A percentile compares a stretch with the other conserved stretches of the same genome.
Evolutionary conservation across 2,797 vertebrate genomes (phyloP).

Genomic region (Cossypha caffra): DNA sequence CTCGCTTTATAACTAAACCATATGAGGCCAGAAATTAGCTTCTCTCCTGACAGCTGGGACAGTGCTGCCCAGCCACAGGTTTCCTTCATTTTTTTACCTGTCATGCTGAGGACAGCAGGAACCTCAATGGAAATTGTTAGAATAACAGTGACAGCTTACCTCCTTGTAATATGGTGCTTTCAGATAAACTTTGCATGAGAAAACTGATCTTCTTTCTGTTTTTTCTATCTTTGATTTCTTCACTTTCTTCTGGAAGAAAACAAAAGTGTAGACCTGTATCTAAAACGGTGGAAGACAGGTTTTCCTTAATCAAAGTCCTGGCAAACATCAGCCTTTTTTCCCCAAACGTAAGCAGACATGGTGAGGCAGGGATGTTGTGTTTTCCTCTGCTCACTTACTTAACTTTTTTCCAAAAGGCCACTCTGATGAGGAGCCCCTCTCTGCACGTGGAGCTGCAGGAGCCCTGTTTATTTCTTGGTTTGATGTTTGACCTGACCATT

Average conservation of each 20-base stretch:
- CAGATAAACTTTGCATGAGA: not conserved
- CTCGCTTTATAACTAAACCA: not conserved
- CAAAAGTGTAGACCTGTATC: not conserved
- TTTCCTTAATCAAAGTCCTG: not conserved
- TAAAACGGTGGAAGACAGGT: not conserved
- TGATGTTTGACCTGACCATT: not conserved
- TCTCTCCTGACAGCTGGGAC: not conserved
- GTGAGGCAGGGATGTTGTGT: not conserved
- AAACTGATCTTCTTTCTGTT: not conserved
- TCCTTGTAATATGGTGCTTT: not conserved
- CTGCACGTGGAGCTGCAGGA: not conserved
- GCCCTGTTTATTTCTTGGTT: not conserved
- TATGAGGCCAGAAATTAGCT: not conserved
- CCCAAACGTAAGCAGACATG: not conserved
- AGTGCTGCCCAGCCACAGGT: accelerated
- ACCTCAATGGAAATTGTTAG: not conserved
- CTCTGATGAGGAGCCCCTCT: not conserved
- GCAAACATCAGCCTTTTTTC: not conserved
- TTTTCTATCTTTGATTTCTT: not conserved
- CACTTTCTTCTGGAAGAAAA: not conserved
- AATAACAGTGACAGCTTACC: not conserved
- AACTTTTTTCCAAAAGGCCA: not conserved
- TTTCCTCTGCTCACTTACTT: not conserved
- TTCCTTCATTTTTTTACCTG: not conserved
- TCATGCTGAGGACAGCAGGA: not conserved